Conservation (phyloP, 2,797 vertebrate species). For the Sebastes dallii region DNA sequence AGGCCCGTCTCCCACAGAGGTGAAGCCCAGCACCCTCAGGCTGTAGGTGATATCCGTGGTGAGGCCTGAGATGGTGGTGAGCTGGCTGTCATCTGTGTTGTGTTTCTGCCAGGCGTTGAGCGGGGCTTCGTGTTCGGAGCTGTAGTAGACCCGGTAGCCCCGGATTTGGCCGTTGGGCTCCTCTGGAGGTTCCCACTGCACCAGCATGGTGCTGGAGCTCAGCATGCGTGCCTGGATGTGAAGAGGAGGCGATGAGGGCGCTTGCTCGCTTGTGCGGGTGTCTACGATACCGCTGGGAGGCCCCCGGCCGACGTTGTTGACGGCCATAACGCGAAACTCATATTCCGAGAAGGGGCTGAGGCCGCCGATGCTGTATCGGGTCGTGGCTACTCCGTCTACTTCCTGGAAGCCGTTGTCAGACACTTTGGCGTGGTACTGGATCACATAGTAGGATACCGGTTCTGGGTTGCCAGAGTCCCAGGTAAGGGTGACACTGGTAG, state of each 20-base stretch:
- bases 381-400: constrained; percentile 95
- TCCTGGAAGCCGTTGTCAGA: constrained; percentile 92
- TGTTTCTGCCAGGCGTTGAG: constrained; percentile 92
- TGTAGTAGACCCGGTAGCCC: constrained; percentile 94
- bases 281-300: constrained; percentile 86
- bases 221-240: constrained; percentile 93
- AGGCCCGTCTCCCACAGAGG: constrained; percentile 93
- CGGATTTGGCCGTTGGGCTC: constrained; percentile 94
- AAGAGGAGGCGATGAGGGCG: constrained; percentile 92
- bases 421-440: constrained; percentile 91
- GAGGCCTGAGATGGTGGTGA: constrained; percentile 91
- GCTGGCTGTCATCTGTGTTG: constrained; percentile 89
- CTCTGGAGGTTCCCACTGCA: constrained; percentile 95
- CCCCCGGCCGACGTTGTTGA: constrained; percentile 95
- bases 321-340: constrained; percentile 90
- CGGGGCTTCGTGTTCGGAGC: constrained; percentile 80
- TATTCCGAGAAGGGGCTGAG: constrained; percentile 96
- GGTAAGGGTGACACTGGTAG: constrained; percentile 97
- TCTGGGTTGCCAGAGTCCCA: constrained; percentile 97
- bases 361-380: constrained; percentile 96
- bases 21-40: constrained; percentile 92
- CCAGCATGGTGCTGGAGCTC: constrained; percentile 92
- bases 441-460: constrained; percentile 93
- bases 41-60: constrained; percentile 91
- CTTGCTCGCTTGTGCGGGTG: constrained; percentile 94